Evolutionary conservation across 2,888 invertebrate species (phyloP), one percentile per base, ranked within the genome.

Genomic region (Opisthograptis luteolata): DNA sequence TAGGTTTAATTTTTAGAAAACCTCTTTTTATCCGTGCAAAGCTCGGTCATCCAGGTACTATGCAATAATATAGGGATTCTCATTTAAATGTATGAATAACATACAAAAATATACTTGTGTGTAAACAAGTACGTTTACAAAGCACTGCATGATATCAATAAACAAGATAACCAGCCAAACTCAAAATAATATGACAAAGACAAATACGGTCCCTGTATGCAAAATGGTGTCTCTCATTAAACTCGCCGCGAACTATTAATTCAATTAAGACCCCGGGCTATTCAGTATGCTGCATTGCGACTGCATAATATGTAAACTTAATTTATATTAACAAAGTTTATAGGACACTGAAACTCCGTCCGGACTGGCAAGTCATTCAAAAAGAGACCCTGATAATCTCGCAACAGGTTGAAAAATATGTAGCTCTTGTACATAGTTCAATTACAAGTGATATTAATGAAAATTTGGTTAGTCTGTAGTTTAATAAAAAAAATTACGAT

Each of bases 231-330:
- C 43, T 46, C 43, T 62, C 64, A 61, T 69, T 70, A 67, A 58
- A 60, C 60, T 56, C 34, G 37, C 77, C 74, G 57, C 77, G 64
- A 73, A 69, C 77, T 75, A 79, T 79, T 79, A 78, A 80, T 80
- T 73, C 56, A 73, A 73, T 75, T 73, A 73, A 73, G 58, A 60
- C 67, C 58, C 47, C 53, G 3, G 43, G 39, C 43, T 44, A 24
- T 22, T 27, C 32, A 20, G 41, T 17, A 43, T 58, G 53, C 70
- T 71, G 73, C 73, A 73, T 47, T 68, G 66, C 62, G 65, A 58
- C 61, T 60, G 50, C 44, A 46, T 42, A 47, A 44, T 46, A 47
- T 41, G 27, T 27, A 52, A 55, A 44, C 32, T 44, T n/a, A n/a
- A n/a, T n/a, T n/a, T 40, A 48, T 48, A 37, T 55, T 30, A 41